phyloP scores from a whole-genome alignment of 2,113 vertebrate genomes.

The Ammodytes dubius region DNA sequence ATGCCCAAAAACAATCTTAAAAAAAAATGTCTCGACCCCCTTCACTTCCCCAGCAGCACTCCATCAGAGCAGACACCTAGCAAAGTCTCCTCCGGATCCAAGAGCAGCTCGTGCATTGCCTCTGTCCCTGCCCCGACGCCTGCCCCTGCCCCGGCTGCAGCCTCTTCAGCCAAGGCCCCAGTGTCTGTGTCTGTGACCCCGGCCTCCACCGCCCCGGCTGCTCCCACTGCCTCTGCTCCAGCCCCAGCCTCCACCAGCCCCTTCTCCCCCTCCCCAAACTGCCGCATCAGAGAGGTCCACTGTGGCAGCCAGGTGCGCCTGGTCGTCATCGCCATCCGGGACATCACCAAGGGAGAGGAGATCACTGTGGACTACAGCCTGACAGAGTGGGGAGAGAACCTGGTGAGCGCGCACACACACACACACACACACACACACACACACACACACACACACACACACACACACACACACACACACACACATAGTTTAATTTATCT shows the following conservation, averaged over 20 bases:
- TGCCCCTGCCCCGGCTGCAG: conserved; percentile 53
- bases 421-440: background rate
- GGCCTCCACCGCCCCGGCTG: conserved; percentile 63
- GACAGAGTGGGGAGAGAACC: conserved; percentile 86
- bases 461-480: background rate
- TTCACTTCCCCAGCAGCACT: conserved; percentile 71
- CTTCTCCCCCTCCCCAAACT: conserved; percentile 84
- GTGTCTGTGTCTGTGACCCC: conserved; percentile 56
- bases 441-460: background rate
- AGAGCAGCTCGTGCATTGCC: conserved; percentile 54
- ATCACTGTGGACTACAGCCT: conserved; percentile 88
- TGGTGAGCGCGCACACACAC: conserved; percentile 69
- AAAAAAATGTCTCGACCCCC: background rate
- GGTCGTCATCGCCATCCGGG: conserved; percentile 86
- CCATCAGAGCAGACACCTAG: conserved; percentile 67
- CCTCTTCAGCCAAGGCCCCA: conserved; percentile 51
- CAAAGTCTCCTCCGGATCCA: conserved; percentile 65
- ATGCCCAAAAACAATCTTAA: no score
- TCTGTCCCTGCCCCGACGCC: conserved; percentile 55
- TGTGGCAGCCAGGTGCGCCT: conserved; percentile 86
- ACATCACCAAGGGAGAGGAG: conserved; percentile 87
- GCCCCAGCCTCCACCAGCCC: conserved; percentile 63
- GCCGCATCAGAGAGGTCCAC: conserved; percentile 86
- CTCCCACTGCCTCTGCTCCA: conserved; percentile 56
- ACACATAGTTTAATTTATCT: background rate